phyloP scores from a whole-genome alignment of 2,888 invertebrate genomes.

The Salticus scenicus region DNA sequence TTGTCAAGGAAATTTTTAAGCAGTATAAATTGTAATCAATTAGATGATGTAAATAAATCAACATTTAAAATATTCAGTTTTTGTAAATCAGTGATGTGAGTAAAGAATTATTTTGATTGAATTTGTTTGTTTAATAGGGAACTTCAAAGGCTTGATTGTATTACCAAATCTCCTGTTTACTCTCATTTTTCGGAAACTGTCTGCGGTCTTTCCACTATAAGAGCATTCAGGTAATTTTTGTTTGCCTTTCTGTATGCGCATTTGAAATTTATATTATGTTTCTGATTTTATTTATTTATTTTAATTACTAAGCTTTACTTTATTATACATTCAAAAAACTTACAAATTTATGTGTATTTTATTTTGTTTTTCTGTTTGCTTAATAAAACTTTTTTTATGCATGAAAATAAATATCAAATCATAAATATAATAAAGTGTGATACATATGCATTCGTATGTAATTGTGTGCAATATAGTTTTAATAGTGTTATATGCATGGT shows the following conservation, averaged over 20 bases:
- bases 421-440: too few species aligned
- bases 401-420: too few species aligned
- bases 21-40: too few species aligned
- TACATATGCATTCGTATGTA: too few species aligned
- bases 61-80: too few species aligned
- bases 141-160: constrained; percentile 85
- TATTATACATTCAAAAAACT: not conserved
- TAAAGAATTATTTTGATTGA: too few species aligned
- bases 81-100: too few species aligned
- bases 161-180: constrained; percentile 84
- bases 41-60: too few species aligned
- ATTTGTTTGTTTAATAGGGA: constrained; percentile 80
- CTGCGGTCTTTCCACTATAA: constrained; percentile 84
- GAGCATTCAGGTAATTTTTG: constrained; percentile 81
- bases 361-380: not conserved
- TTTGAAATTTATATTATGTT: not conserved
- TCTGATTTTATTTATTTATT: not conserved
- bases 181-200: constrained; percentile 86
- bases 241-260: not conserved
- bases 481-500: too few species aligned
- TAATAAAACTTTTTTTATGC: too few species aligned
- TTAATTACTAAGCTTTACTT: not conserved
- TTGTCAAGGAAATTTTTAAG: too few species aligned
- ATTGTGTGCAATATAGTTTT: too few species aligned
- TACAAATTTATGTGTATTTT: not conserved